Conservation (phyloP, 2,888 invertebrate genomes). For the Pristionchus fissidentatus region DNA sequence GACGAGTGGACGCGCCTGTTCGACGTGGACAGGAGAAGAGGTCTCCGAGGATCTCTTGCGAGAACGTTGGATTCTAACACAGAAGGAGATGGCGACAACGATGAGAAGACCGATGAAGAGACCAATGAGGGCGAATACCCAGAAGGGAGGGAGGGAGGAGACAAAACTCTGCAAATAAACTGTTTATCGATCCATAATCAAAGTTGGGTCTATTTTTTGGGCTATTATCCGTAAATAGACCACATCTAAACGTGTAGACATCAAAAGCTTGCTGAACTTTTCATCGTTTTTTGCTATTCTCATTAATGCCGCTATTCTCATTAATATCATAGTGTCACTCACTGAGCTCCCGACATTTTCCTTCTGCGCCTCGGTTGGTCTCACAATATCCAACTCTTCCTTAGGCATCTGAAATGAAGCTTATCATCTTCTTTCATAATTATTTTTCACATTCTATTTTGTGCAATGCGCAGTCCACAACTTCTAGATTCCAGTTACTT, state of each 20-base stretch:
- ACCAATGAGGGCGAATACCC: background rate
- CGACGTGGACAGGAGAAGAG: background rate
- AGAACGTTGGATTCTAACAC: background rate
- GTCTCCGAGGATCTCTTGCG: background rate
- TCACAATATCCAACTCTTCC: background rate
- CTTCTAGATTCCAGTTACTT: no score
- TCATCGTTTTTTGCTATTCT: no score
- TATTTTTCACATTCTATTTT: no score
- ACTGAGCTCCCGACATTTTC: background rate
- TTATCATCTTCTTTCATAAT: background rate
- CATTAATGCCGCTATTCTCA: no score
- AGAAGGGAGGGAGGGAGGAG: slow-evolving; percentile 22
- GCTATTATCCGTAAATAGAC: no score
- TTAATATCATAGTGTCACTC: no score
- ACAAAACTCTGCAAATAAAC: background rate
- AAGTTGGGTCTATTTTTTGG: no score
- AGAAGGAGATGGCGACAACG: background rate
- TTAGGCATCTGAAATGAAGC: slow-evolving; percentile 26
- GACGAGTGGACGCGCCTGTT: slow-evolving; percentile 15
- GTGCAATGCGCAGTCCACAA: no score
- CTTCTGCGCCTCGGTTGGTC: background rate
- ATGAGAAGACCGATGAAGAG: background rate
- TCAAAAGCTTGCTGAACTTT: no score
- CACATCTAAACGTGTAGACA: no score
- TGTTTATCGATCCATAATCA: no score